A percentile compares a stretch with the other conserved stretches of the same genome.
Conservation (phyloP, 2,113 vertebrate genomes). For the Xenopus borealis region DNA sequence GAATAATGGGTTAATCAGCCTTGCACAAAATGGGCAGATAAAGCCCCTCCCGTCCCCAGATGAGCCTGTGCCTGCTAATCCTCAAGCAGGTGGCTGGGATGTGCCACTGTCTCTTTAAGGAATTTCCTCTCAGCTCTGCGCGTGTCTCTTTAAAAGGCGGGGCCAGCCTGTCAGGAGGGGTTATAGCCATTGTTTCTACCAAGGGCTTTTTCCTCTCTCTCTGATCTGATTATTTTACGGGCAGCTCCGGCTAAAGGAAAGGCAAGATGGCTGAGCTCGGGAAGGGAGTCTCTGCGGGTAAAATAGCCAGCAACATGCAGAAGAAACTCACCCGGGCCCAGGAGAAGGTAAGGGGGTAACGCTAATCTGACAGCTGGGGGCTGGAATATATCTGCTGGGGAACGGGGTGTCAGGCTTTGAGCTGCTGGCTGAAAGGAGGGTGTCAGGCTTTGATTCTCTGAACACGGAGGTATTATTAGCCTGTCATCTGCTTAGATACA, state of each 20-base stretch:
- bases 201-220: constrained; percentile 42
- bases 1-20: too few relatives aligned
- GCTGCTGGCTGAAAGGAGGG: too few relatives aligned
- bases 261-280: constrained; percentile 93
- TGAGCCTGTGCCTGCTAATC: background rate
- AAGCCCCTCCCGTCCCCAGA: too few relatives aligned
- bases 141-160: constrained; percentile 70
- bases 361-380: too few relatives aligned
- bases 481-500: too few relatives aligned
- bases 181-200: constrained; percentile 54
- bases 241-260: constrained; percentile 45
- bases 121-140: accelerated
- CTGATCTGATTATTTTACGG: constrained; percentile 43
- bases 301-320: constrained; percentile 94
- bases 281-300: constrained; percentile 87
- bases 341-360: constrained; percentile 81
- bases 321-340: constrained; percentile 96
- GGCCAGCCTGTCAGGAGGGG: constrained; percentile 37
- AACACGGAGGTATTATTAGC: too few relatives aligned
- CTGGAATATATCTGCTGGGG: too few relatives aligned
- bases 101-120: constrained; percentile 41
- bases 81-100: constrained; percentile 17
- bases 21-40: too few relatives aligned
- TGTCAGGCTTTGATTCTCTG: too few relatives aligned
- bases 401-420: too few relatives aligned